Percentiles rank a stretch among this genome's conserved stretches.
phyloP scores from a whole-genome alignment of 2,797 vertebrate genomes.

The Dicrostonyx torquatus region DNA sequence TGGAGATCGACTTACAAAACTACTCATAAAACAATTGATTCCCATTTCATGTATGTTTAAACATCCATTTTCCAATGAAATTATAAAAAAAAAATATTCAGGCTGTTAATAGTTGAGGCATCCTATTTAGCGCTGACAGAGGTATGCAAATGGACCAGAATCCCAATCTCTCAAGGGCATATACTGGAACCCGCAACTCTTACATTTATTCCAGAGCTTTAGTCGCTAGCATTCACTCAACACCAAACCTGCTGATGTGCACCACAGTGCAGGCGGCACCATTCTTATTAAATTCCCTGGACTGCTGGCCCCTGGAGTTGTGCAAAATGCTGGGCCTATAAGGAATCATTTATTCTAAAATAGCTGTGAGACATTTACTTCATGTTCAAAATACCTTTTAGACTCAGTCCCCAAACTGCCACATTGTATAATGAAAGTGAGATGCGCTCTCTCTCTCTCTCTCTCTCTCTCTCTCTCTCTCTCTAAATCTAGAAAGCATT shows the following conservation, averaged over 20 bases:
- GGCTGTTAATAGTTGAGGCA: background rate
- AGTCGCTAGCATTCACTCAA: background rate
- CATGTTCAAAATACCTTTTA: background rate
- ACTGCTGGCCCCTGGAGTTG: slow-evolving; percentile 69
- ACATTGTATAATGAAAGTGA: background rate
- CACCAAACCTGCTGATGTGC: background rate
- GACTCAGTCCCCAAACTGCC: background rate
- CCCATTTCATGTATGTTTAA: background rate
- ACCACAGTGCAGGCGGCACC: background rate
- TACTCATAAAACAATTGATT: background rate
- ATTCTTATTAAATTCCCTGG: background rate
- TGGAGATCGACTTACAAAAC: background rate
- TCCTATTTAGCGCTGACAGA: background rate
- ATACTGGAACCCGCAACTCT: background rate
- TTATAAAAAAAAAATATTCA: background rate
- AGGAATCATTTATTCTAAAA: slow-evolving; percentile 20
- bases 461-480: background rate
- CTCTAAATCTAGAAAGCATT: slow-evolving; percentile 1
- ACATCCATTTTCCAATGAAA: background rate
- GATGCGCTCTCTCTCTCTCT: background rate
- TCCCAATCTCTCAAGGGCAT: background rate
- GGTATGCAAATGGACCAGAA: background rate
- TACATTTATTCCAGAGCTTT: background rate
- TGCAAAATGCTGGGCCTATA: slow-evolving; percentile 47
- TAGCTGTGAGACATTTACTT: slow-evolving; percentile 7